phyloP scores from a whole-genome alignment of 1,140 invertebrate species.

The Platorchestia sp. region DNA sequence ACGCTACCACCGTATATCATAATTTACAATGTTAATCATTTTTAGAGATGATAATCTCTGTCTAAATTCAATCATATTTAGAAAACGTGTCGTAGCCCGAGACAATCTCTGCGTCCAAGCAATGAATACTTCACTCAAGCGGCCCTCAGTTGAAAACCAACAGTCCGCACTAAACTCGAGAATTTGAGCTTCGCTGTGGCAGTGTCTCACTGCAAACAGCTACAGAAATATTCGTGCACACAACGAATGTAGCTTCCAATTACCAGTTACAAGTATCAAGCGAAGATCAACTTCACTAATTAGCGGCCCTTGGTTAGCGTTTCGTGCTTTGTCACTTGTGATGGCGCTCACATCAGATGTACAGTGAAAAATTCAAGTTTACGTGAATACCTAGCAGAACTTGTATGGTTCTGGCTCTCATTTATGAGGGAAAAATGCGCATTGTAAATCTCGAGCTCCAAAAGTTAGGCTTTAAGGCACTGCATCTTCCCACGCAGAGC shows the following conservation, averaged over 20 bases:
- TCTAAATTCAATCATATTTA: too few species aligned
- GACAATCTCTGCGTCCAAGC: too few species aligned
- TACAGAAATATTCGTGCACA: background rate
- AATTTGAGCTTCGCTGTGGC: too few species aligned
- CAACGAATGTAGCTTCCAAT: background rate
- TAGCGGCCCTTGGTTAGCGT: too few species aligned
- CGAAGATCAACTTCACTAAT: background rate
- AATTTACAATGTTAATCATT: too few species aligned
- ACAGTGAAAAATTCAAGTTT: background rate
- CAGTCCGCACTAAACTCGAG: too few species aligned
- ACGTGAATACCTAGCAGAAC: background rate
- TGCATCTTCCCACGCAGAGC: background rate
- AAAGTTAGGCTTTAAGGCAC: background rate
- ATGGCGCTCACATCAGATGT: background rate
- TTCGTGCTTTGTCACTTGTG: background rate
- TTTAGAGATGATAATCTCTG: too few species aligned
- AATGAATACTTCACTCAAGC: too few species aligned
- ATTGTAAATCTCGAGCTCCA: background rate
- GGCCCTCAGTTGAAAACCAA: background rate
- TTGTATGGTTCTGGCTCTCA: background rate
- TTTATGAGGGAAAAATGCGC: background rate
- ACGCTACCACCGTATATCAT: too few species aligned
- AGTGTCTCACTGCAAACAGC: too few species aligned
- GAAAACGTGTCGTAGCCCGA: too few species aligned
- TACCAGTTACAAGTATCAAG: background rate